These are phyloP conservation scores for Magallana nippona DNA, from an alignment of 2,888 invertebrate genomes.

Conservation along the genomic window DNA sequence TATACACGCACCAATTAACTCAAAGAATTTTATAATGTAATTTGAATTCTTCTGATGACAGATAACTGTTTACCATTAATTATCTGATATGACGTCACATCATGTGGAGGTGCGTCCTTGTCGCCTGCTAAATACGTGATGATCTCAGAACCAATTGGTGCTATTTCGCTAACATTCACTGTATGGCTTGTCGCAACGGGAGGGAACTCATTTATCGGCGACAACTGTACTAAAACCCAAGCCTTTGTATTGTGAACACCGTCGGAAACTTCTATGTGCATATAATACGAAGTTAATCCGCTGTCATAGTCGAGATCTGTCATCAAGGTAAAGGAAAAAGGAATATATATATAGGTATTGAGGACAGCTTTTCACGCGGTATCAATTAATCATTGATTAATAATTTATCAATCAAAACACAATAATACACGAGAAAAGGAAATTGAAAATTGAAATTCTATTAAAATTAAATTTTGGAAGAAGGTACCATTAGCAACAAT, in stretches of 20 bases:
- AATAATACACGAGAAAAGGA: not conserved
- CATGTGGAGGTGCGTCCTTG: not conserved
- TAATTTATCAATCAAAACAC: not conserved
- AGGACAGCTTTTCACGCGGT: too few species aligned
- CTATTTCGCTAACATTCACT: not conserved
- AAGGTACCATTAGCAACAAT: not conserved
- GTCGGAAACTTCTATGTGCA: not conserved
- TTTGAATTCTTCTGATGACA: too few species aligned
- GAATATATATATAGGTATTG: too few species aligned
- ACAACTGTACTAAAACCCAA: not conserved
- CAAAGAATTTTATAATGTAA: not conserved
- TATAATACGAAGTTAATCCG: not conserved
- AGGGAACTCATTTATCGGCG: not conserved
- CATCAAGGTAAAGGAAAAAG: too few species aligned
- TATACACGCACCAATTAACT: not conserved
- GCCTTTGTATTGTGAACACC: not conserved
- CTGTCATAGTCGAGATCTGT: not conserved
- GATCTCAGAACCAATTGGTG: not conserved
- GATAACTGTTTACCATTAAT: not conserved
- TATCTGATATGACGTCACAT: constrained; percentile 8
- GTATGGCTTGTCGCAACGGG: not conserved
- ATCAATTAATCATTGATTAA: too few species aligned
- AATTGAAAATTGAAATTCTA: not conserved
- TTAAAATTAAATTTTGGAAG: not conserved
- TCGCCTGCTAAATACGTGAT: not conserved